Percentiles rank a stretch among this genome's conserved stretches.
Conservation (phyloP, 2,797 vertebrate genomes). For the Gymnothorax reevesii region DNA sequence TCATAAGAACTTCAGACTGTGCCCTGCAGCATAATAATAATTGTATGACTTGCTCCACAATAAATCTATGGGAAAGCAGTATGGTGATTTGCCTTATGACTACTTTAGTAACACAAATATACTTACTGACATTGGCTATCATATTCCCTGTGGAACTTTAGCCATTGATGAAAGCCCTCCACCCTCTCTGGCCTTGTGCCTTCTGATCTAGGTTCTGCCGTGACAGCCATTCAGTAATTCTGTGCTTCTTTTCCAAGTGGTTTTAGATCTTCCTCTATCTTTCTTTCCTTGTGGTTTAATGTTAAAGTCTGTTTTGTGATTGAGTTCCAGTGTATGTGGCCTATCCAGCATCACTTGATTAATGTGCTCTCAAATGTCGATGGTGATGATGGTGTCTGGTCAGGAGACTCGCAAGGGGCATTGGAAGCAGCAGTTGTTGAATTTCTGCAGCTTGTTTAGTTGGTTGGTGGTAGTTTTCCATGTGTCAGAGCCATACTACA, state of each 20-base stretch:
- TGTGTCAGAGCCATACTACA: no score
- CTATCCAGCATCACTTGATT: constrained; percentile 23
- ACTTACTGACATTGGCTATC: constrained; percentile 4
- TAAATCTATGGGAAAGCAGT: no score
- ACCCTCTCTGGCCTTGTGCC: constrained; percentile 4
- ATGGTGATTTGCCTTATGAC: no score
- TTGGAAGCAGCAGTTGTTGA: neutral
- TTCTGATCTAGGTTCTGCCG: neutral
- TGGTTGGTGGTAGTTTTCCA: no score
- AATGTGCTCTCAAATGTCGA: neutral
- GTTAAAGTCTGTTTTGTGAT: constrained; percentile 9
- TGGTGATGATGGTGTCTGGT: constrained; percentile 9
- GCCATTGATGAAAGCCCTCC: neutral
- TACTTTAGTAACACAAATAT: no score
- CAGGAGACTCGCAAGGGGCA: constrained; percentile 18
- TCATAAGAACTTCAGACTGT: no score
- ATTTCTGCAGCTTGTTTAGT: neutral
- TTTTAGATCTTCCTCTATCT: constrained; percentile 12
- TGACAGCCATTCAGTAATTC: neutral
- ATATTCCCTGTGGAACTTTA: neutral
- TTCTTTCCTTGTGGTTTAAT: constrained; percentile 21
- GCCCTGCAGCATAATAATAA: no score
- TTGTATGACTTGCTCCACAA: no score
- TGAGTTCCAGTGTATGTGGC: neutral
- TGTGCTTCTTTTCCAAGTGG: constrained; percentile 5